Percentiles rank a stretch among this genome's conserved stretches.
Evolutionary conservation across 2,113 vertebrate species (phyloP).

Genomic region (Eolophus roseicapilla): DNA sequence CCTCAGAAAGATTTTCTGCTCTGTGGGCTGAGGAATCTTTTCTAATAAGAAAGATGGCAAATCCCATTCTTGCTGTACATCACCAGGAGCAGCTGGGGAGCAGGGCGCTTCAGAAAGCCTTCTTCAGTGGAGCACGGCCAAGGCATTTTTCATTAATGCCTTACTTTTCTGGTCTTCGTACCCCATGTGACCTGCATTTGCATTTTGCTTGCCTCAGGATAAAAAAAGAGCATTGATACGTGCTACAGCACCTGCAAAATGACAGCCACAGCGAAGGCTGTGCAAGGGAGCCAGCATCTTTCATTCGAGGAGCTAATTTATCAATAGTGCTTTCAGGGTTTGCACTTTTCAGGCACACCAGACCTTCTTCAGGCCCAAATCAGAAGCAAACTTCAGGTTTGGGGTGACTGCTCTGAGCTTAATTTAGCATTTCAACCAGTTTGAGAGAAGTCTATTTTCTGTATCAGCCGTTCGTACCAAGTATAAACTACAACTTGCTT

Average conservation of each 20-base stretch:
- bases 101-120: background rate
- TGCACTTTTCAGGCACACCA: background rate
- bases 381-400: background rate
- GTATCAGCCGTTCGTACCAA: rapidly evolving
- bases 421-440: background rate
- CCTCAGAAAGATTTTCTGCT: background rate
- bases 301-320: background rate
- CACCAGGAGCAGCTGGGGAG: background rate
- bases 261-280: background rate
- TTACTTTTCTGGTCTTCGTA: background rate
- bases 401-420: background rate
- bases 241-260: background rate
- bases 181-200: background rate
- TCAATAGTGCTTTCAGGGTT: background rate
- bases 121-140: background rate
- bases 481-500: background rate
- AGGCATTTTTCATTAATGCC: background rate
- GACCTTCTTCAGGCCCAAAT: background rate
- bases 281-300: background rate
- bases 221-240: background rate
- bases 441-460: background rate
- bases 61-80: background rate
- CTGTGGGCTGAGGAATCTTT: background rate
- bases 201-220: conserved; percentile 4
- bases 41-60: background rate